Base-by-base conservation (phyloP, 2,113 vertebrate genomes). In the Gadus macrocephalus region DNA sequence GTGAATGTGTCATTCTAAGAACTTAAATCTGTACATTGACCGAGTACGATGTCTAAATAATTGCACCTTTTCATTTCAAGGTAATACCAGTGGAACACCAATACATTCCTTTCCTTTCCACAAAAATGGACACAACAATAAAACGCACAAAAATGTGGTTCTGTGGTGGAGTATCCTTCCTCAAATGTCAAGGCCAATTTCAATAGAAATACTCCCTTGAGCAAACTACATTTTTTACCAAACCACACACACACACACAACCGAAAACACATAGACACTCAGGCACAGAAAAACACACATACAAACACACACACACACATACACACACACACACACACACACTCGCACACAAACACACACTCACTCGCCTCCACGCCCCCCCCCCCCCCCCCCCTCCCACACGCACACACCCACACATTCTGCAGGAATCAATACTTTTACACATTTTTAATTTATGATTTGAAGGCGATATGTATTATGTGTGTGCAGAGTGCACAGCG, bases 391-490 rank as follows among this genome's bases (percentile, higher is more conserved):
- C 42, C 42, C 8, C 9, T 14, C 42, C 8, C 42, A 49, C 42
- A 14, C 11, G 11, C 12, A 49, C 42, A 49, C 42, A 7, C 12
- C 2, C 42, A 49, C 42, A 49, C 12, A 14, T 49, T 12, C 9
- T 4, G 16, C n/a, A 58, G 55, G 55, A 17, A 58, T 58, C 55
- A n/a, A 58, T 58, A 17, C 55, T 58, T 58, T 58, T 58, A 58
- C n/a, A n/a, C 55, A 58, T 58, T 58, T 58, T 58, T 16, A 58
- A 16, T 58, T 58, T 58, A 42, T 38, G 58, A 83, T 73, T 77
- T 72, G 73, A 31, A 78, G 72, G 69, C 76, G 78, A 80, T 82
- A 85, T 81, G 78, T 78, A 80, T 49, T 49, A 77, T 74, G 62
- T 77, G 78, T 74, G 72, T 1, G 56, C 70, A 74, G 42, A 49